Evolutionary conservation across 2,113 vertebrate species (phyloP).

Genomic region (Tragelaphus scriptus): DNA sequence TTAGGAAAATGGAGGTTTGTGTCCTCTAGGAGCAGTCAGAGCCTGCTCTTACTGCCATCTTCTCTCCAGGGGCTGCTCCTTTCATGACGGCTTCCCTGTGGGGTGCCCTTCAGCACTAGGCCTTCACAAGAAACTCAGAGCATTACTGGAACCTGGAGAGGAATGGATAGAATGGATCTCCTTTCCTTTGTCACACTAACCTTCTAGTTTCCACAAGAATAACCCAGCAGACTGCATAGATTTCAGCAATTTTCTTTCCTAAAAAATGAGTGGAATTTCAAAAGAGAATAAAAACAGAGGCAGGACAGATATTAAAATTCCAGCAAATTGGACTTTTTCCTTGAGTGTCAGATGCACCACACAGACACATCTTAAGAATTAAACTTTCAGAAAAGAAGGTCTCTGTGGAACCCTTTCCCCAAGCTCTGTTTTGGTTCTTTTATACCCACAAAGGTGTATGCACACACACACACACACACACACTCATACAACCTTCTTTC

Average conservation of each 20-base stretch:
- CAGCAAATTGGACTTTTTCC: neutral
- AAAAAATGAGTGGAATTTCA: neutral
- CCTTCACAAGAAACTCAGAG: neutral
- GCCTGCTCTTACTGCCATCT: neutral
- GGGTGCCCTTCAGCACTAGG: neutral
- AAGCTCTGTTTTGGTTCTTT: neutral
- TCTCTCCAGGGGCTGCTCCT: neutral
- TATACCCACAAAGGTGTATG: rapidly evolving
- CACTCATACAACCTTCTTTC: neutral
- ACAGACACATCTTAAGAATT: neutral
- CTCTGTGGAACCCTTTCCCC: neutral
- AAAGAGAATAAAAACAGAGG: neutral
- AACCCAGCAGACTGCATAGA: neutral
- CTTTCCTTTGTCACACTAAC: neutral
- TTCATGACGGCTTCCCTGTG: neutral
- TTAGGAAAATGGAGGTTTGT: neutral
- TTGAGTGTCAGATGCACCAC: neutral
- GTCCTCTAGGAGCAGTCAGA: neutral
- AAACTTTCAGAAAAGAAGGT: neutral
- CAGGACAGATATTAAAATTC: neutral
- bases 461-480: neutral
- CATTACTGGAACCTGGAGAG: neutral
- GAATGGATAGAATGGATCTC: neutral
- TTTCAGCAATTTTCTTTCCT: neutral
- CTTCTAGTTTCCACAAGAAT: neutral